phyloP scores from a whole-genome alignment of 2,113 vertebrate species.

The Mystacornis crossleyi region DNA sequence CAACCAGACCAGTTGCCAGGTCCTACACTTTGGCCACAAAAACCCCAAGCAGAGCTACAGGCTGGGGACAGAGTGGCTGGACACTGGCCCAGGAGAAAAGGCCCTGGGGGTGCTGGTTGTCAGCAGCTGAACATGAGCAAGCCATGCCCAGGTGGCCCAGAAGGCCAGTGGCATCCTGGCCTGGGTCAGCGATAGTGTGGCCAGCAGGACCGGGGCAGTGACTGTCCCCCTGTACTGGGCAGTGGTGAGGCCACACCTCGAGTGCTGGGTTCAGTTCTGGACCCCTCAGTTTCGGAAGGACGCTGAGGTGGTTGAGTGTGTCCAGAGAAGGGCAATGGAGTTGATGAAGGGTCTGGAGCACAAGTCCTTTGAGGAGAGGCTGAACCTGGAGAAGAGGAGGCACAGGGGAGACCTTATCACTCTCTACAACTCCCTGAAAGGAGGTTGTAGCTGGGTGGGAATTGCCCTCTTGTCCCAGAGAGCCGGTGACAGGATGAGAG shows the following conservation, averaged over 20 bases:
- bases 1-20: rapidly evolving
- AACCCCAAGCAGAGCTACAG: too few species aligned
- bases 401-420: too few species aligned
- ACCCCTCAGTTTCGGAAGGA: neutral
- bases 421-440: neutral
- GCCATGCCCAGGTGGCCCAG: neutral
- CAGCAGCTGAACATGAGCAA: neutral
- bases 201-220: neutral
- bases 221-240: too few species aligned
- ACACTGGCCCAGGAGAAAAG: rapidly evolving
- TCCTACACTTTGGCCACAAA: neutral
- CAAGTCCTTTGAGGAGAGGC: neutral
- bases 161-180: neutral
- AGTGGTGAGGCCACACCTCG: rapidly evolving
- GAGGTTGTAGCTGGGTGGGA: neutral
- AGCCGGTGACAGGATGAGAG: neutral
- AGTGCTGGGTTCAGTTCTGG: neutral
- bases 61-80: neutral
- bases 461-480: neutral
- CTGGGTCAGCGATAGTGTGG: too few species aligned
- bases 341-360: neutral
- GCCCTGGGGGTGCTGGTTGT: neutral
- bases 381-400: neutral
- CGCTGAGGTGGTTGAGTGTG: neutral
- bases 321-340: rapidly evolving